Percentiles rank a stretch among this genome's conserved stretches.
Conservation (phyloP, 2,888 invertebrate species). For the Pristionchus japonicus region DNA sequence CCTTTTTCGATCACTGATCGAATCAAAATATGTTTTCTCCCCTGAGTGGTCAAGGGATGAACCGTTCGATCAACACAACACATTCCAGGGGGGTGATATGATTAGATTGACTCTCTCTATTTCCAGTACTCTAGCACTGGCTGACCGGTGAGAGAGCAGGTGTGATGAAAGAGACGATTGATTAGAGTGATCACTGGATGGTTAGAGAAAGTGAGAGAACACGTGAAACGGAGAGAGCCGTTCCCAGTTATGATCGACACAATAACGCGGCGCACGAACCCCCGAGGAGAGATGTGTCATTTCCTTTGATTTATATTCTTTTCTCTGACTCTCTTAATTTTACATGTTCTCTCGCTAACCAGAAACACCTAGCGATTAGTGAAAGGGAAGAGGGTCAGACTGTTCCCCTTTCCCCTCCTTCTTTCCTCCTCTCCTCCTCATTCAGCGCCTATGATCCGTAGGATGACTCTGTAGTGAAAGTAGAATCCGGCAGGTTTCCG, state of each 20-base stretch:
- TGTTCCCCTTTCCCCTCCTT: not conserved
- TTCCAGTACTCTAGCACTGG: too few species aligned
- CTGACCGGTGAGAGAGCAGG: not conserved
- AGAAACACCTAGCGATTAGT: not conserved
- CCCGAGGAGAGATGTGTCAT: not conserved
- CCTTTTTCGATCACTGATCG: not conserved
- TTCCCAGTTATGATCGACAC: not conserved
- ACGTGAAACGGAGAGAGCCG: not conserved
- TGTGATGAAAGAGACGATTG: not conserved
- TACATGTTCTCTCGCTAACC: not conserved
- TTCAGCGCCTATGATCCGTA: not conserved
- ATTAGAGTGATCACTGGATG: not conserved
- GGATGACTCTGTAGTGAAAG: constrained; percentile 4
- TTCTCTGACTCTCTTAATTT: constrained; percentile 26
- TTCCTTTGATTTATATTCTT: not conserved
- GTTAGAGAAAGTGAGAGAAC: not conserved
- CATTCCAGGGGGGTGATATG: not conserved
- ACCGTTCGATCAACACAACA: not conserved
- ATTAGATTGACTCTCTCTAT: too few species aligned
- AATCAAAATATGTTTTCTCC: not conserved
- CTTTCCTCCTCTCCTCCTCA: not conserved
- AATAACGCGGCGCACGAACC: not conserved
- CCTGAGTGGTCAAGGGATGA: not conserved
- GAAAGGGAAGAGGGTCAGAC: not conserved
- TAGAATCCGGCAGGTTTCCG: constrained; percentile 25